Evolutionary conservation across 2,113 vertebrate genomes (phyloP).

Genomic region (Gobius niger): DNA sequence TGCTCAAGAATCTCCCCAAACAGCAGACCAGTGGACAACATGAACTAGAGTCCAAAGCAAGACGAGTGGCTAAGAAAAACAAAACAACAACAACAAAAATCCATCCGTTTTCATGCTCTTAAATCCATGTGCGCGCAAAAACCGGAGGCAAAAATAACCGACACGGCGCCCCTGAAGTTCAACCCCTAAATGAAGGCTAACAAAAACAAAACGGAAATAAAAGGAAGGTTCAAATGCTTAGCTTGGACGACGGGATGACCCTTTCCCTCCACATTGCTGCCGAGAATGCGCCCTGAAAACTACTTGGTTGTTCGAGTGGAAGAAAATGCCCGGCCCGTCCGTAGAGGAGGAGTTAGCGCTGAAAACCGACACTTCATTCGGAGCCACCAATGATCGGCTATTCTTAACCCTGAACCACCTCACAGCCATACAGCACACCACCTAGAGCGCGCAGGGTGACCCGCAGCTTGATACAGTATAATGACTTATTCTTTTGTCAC

Average conservation of each 20-base stretch:
- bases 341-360: constrained; percentile 77
- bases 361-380: constrained; percentile 80
- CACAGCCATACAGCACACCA: constrained; percentile 29
- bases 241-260: constrained; percentile 47
- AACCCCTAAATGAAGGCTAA: constrained; percentile 19
- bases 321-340: constrained; percentile 69
- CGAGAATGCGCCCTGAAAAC: constrained; percentile 74
- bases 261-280: constrained; percentile 75
- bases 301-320: constrained; percentile 73
- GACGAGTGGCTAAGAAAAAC: constrained; percentile 30
- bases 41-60: constrained; percentile 45
- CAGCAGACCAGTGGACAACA: constrained; percentile 41
- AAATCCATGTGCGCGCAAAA: constrained; percentile 58
- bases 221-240: constrained; percentile 10
- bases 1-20: constrained; percentile 54
- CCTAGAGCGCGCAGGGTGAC: neutral
- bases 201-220: constrained; percentile 14
- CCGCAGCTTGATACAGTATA: constrained; percentile 1
- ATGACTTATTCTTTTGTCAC: neutral
- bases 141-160: neutral
- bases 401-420: constrained; percentile 51
- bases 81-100: constrained; percentile 26
- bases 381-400: constrained; percentile 53
- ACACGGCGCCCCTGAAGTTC: constrained; percentile 39
- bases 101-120: constrained; percentile 57